These are phyloP conservation scores for Apodemus agrarius DNA, from an alignment of 2,797 vertebrate genomes.

Conservation along the genomic window DNA sequence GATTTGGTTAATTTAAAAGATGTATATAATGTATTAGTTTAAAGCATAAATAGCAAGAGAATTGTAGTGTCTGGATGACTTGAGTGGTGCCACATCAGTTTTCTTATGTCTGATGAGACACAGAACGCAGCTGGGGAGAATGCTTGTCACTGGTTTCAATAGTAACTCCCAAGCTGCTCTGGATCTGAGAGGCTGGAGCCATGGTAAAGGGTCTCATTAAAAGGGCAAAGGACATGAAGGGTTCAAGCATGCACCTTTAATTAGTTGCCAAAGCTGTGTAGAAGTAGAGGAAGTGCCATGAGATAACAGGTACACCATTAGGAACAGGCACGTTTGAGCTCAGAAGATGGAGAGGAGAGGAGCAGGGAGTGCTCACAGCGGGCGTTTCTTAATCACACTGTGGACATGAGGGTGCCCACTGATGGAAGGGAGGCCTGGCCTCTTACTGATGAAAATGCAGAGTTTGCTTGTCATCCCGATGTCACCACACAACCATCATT, in stretches of 20 bases:
- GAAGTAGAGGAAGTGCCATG: conserved; percentile 69
- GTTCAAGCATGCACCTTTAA: conserved; percentile 86
- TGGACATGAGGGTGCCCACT: conserved; percentile 66
- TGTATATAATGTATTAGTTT: background rate
- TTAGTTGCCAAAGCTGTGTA: conserved; percentile 86
- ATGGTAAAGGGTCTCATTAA: conserved; percentile 88
- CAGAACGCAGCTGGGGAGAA: conserved; percentile 86
- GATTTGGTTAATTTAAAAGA: conserved; percentile 65
- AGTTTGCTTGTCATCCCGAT: conserved; percentile 78
- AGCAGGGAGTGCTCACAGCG: conserved; percentile 68
- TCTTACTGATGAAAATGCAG: conserved; percentile 66
- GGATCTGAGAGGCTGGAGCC: conserved; percentile 86
- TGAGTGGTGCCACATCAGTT: conserved; percentile 84
- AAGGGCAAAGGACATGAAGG: conserved; percentile 88
- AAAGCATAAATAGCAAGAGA: conserved; percentile 57
- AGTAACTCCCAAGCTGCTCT: conserved; percentile 87
- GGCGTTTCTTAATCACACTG: conserved; percentile 81
- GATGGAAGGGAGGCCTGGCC: conserved; percentile 69
- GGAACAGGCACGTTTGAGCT: conserved; percentile 78
- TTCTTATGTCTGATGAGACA: conserved; percentile 86
- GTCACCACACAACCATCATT: conserved; percentile 41
- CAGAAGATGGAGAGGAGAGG: conserved; percentile 65
- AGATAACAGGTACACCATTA: conserved; percentile 74
- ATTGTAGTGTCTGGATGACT: conserved; percentile 79
- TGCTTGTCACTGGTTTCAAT: conserved; percentile 88